Conservation (phyloP, 2,888 invertebrate genomes). For the Caenorhabditis wallacei region DNA sequence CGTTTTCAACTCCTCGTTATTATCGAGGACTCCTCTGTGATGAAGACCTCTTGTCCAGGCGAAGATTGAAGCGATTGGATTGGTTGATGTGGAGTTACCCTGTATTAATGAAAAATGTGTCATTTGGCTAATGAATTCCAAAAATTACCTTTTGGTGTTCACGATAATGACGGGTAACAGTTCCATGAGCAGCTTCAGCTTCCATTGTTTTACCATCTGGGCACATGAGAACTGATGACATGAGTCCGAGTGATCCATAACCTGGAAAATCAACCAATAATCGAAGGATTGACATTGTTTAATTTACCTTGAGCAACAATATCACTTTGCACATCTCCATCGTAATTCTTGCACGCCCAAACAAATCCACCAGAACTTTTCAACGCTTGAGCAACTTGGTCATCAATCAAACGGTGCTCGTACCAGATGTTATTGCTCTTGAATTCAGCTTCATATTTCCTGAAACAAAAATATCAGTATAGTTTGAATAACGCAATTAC, state of each 20-base stretch:
- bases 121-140: background rate
- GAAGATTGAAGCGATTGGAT: constrained; percentile 93
- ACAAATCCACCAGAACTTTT: constrained; percentile 91
- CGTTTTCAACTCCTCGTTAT: constrained; percentile 88
- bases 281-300: background rate
- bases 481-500: constrained; percentile 74
- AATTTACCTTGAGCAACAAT: constrained; percentile 88
- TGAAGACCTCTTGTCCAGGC: constrained; percentile 93
- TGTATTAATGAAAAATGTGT: constrained; percentile 58
- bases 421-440: constrained; percentile 91
- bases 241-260: constrained; percentile 90
- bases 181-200: constrained; percentile 86
- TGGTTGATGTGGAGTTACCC: constrained; percentile 92
- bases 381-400: constrained; percentile 87
- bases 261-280: constrained; percentile 82
- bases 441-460: constrained; percentile 88
- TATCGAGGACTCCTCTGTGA: constrained; percentile 91
- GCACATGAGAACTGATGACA: constrained; percentile 86
- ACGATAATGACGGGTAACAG: constrained; percentile 86
- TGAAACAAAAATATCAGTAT: constrained; percentile 39
- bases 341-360: constrained; percentile 94
- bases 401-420: constrained; percentile 93
- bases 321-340: constrained; percentile 93
- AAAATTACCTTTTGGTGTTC: constrained; percentile 72
- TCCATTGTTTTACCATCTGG: constrained; percentile 86